Percentiles rank a stretch among this genome's conserved stretches.
These are phyloP conservation scores for Urocitellus parryii DNA, from an alignment of 2,113 vertebrate genomes.

Conservation along the genomic window DNA sequence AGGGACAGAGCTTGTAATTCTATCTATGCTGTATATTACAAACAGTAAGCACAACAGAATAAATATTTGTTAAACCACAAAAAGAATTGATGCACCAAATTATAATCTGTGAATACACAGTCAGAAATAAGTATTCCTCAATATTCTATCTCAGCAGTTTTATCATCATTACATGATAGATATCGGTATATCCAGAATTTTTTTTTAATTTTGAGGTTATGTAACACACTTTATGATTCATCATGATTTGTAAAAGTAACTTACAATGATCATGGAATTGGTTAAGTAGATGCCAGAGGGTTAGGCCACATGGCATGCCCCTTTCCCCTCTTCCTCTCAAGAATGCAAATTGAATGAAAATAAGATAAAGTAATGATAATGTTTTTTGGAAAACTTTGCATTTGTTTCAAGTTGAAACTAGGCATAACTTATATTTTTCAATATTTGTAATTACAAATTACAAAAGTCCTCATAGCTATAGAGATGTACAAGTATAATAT, in stretches of 20 bases:
- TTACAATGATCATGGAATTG: background rate
- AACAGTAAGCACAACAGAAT: background rate
- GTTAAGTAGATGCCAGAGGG: background rate
- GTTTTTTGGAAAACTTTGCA: too few relatives aligned
- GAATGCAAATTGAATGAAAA: background rate
- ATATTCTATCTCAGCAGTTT: background rate
- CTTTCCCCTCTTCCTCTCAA: background rate
- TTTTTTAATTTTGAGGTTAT: background rate
- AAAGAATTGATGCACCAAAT: slow-evolving; percentile 10
- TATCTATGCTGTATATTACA: background rate
- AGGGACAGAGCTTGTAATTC: background rate
- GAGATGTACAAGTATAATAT: too few relatives aligned
- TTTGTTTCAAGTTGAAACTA: too few relatives aligned
- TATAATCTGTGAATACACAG: background rate
- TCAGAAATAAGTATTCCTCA: background rate
- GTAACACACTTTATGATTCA: background rate
- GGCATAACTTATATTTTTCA: too few relatives aligned
- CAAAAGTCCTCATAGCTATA: too few relatives aligned
- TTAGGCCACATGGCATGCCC: background rate
- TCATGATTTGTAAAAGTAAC: background rate
- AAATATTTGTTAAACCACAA: slow-evolving; percentile 10
- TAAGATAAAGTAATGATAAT: too few relatives aligned
- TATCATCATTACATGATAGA: background rate
- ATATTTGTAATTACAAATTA: too few relatives aligned
- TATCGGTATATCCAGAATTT: background rate